Percentiles rank a stretch among this genome's conserved stretches.
These are phyloP conservation scores for Tachyglossus aculeatus DNA, from an alignment of 2,797 vertebrate species.

Conservation along the genomic window DNA sequence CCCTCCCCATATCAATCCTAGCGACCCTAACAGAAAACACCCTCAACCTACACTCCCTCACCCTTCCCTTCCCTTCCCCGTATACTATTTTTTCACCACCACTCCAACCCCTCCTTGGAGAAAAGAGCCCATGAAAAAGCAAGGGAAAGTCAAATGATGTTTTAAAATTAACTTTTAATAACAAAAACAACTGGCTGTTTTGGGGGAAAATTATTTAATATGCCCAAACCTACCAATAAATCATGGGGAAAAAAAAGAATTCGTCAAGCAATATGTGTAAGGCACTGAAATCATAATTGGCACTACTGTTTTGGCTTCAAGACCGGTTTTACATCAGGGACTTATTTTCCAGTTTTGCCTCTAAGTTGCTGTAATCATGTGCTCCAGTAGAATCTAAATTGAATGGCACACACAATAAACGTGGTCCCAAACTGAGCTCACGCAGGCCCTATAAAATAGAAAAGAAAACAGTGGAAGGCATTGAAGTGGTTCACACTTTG, in stretches of 20 bases:
- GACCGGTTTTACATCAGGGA: constrained; percentile 75
- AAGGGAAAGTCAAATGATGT: constrained; percentile 31
- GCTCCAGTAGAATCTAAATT: constrained; percentile 70
- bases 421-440: constrained; percentile 59
- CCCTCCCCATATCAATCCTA: background rate
- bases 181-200: constrained; percentile 25
- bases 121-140: constrained; percentile 3
- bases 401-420: constrained; percentile 70
- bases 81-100: constrained; percentile 25
- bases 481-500: constrained; percentile 65
- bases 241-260: constrained; percentile 52
- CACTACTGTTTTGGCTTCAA: constrained; percentile 78
- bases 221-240: constrained; percentile 55
- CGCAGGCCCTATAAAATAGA: constrained; percentile 61
- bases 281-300: constrained; percentile 74
- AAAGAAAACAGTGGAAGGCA: constrained; percentile 63
- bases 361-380: constrained; percentile 66
- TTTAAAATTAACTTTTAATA: constrained; percentile 47
- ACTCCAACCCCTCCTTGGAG: constrained; percentile 40
- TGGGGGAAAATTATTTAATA: constrained; percentile 44
- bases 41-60: constrained; percentile 16
- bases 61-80: background rate
- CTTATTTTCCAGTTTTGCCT: constrained; percentile 74
- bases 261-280: constrained; percentile 60
- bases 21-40: constrained; percentile 38